phyloP scores from a whole-genome alignment of 92 coral and sea anemone genomes.

The Parazoanthus darwini region DNA sequence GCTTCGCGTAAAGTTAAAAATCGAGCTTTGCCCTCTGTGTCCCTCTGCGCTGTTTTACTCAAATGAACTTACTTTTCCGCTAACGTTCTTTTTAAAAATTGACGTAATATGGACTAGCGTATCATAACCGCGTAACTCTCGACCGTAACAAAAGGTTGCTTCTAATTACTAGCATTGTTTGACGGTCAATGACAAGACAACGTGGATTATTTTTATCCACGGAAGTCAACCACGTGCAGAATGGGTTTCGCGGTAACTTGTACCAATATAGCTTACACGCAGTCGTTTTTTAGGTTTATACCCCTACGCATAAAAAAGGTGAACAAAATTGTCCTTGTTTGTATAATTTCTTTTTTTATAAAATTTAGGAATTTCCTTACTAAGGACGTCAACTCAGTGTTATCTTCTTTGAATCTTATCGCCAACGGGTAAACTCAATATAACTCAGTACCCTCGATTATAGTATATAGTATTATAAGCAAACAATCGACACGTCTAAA shows the following conservation, averaged over 20 bases:
- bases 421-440: background rate
- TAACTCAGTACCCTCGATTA: background rate
- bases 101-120: conserved; percentile 2
- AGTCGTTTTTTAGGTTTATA: no score
- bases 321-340: background rate
- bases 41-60: background rate
- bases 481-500: background rate
- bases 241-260: background rate
- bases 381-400: background rate
- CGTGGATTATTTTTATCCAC: background rate
- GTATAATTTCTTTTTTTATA: no score
- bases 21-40: background rate
- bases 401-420: background rate
- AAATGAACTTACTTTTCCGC: background rate
- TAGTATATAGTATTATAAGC: background rate
- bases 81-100: background rate
- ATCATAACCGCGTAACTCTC: background rate
- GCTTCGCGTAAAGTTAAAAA: background rate
- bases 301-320: background rate
- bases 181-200: background rate
- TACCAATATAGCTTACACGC: background rate
- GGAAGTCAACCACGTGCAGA: background rate
- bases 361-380: no score
- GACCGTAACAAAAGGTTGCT: background rate
- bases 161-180: background rate